phyloP scores from a whole-genome alignment of 2,113 vertebrate species.

The Spermophilus dauricus region DNA sequence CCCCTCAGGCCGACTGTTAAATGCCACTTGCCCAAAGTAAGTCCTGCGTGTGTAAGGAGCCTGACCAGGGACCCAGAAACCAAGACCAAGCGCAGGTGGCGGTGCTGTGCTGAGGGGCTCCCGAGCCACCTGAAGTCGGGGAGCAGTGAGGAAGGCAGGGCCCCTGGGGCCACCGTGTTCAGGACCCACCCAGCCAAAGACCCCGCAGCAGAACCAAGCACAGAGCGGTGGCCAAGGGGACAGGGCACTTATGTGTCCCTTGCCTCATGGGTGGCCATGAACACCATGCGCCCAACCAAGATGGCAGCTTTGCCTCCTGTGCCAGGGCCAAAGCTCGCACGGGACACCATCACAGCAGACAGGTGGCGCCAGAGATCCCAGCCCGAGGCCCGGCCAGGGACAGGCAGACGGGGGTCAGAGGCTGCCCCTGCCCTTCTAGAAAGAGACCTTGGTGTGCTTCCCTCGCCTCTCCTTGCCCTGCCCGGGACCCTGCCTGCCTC shows the following conservation, averaged over 20 bases:
- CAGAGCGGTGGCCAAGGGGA: neutral
- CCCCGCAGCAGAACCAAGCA: neutral
- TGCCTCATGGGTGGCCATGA: neutral
- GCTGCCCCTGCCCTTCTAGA: neutral
- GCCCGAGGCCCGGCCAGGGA: neutral
- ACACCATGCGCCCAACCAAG: fast-evolving
- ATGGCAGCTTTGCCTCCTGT: conserved; percentile 78
- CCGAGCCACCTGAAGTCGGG: neutral
- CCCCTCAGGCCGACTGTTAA: neutral
- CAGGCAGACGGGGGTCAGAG: neutral
- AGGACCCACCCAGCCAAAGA: neutral
- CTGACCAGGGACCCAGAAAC: fast-evolving
- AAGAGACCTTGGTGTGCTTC: neutral
- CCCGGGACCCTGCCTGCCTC: neutral
- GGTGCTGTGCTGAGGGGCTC: neutral
- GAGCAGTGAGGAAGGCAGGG: neutral
- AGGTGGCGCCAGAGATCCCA: neutral
- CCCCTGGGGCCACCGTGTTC: neutral
- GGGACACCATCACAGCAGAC: neutral
- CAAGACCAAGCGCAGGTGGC: fast-evolving
- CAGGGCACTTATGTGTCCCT: too few relatives aligned
- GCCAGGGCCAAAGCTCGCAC: neutral
- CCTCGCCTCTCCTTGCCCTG: neutral
- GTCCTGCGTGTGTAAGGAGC: neutral
- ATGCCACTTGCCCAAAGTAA: too few relatives aligned